Evolutionary conservation across 2,797 vertebrate species (phyloP).

Genomic region (Echiichthys vipera): DNA sequence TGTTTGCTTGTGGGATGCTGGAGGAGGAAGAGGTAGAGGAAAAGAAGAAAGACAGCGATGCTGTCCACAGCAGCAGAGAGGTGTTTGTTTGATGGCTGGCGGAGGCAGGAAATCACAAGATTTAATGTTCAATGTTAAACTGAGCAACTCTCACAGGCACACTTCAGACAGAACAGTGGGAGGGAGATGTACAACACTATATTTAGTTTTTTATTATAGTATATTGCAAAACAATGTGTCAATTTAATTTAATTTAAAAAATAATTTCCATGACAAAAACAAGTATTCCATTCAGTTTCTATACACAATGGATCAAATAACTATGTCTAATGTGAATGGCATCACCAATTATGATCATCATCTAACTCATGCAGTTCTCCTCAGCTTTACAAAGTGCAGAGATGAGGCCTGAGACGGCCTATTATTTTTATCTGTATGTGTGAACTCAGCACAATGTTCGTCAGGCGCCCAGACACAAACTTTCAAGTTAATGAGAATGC

Average conservation of each 20-base stretch:
- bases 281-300: too few species aligned
- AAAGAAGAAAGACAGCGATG: conserved; percentile 47
- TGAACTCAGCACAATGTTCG: too few species aligned
- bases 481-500: too few species aligned
- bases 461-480: too few species aligned
- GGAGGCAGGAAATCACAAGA: conserved; percentile 64
- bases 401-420: too few species aligned
- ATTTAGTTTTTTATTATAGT: too few species aligned
- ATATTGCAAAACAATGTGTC: neutral
- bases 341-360: too few species aligned
- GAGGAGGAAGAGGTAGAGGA: conserved; percentile 56
- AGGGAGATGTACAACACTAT: conserved; percentile 46
- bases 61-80: conserved; percentile 52
- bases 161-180: conserved; percentile 69
- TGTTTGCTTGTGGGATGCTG: conserved; percentile 48
- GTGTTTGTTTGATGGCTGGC: conserved; percentile 67
- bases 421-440: too few species aligned
- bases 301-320: neutral
- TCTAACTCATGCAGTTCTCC: neutral
- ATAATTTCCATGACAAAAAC: neutral
- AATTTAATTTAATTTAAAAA: too few species aligned
- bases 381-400: too few species aligned
- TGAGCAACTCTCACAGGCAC: conserved; percentile 50
- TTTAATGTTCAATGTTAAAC: conserved; percentile 60
- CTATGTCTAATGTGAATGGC: neutral